These are phyloP conservation scores for Alcedo quadribrachys DNA, from an alignment of 2,797 vertebrate genomes.

Conservation along the genomic window DNA sequence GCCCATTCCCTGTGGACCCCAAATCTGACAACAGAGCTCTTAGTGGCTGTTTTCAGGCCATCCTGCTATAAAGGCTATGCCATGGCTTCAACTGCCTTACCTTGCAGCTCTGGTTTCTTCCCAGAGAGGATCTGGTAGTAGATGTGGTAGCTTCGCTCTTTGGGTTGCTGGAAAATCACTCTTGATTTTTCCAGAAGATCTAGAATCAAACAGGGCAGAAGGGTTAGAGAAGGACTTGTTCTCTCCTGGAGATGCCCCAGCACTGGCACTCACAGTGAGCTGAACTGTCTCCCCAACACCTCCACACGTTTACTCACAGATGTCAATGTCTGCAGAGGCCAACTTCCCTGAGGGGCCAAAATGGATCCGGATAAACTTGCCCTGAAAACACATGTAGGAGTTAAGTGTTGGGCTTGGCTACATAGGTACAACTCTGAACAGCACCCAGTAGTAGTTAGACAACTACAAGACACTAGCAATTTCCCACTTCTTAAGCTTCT, in stretches of 20 bases:
- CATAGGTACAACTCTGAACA: neutral
- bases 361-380: conserved; percentile 96
- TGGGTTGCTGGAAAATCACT: conserved; percentile 96
- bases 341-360: conserved; percentile 92
- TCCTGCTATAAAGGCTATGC: neutral
- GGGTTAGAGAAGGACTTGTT: neutral
- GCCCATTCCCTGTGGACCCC: neutral
- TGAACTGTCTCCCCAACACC: neutral
- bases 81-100: conserved; percentile 66
- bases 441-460: neutral
- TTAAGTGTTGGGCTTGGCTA: neutral
- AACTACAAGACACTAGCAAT: neutral
- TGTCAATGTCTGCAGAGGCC: conserved; percentile 91
- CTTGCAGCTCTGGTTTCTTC: conserved; percentile 92
- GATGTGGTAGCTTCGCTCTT: conserved; percentile 93
- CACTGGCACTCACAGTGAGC: fast-evolving
- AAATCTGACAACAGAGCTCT: neutral
- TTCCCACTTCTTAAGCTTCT: neutral
- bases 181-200: conserved; percentile 97
- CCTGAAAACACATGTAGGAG: conserved; percentile 72
- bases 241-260: neutral
- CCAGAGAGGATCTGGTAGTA: conserved; percentile 97
- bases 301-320: conserved; percentile 83
- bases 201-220: conserved; percentile 55
- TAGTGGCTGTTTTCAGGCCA: neutral